Base-by-base conservation (phyloP, 2,888 invertebrate genomes). In the Drosophila ustulata region DNA sequence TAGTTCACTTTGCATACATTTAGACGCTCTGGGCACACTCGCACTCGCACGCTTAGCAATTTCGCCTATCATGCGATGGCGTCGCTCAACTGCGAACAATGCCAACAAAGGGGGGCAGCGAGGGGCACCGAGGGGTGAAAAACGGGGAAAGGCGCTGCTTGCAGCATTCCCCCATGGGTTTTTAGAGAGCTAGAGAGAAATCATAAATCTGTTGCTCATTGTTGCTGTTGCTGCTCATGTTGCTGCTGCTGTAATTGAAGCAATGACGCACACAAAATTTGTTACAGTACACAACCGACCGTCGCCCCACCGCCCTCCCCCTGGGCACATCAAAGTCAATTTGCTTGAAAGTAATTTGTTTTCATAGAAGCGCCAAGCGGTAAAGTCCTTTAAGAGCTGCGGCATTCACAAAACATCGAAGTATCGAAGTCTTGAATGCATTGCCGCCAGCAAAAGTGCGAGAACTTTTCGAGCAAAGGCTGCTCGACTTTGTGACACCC, bases 341-440 rank as follows among this genome's bases (percentile, higher is more conserved):
- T 82, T 73, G 69, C 67, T 68, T 34, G 73, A 80, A 80, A 71
- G 74, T 80, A 82, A 82, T 82, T 82, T 74, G 67, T 74, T 80
- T 78, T 66, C 71, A 67, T 62, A 34, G 45, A 52, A 57, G 39
- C 46, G 23, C 25, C 56, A 49, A 43, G 62, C 45, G 45, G 46
- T 43, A 59, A 52, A 30, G 56, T 41, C 43, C 43, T 56, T 46
- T 30, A 43, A 65, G 57, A 46, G 39, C 58, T 18, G 43, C 41
- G 43, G 23, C 47, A 47, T 30, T 51, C 7, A 34, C 11, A 11
- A 7, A 9, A 34, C 39, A 41, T 18, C 13, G 11, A 59, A 45
- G 57, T 55, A 59, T 61, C 61, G 43, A 37, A 37, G n/a, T 13
- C 39, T 13, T 25, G 45, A 45, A 50, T 78, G 59, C 71, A 77